Evolutionary conservation across 2,797 vertebrate species (phyloP), one percentile per base, ranked within the genome.

Genomic region (Cryptoprocta ferox): DNA sequence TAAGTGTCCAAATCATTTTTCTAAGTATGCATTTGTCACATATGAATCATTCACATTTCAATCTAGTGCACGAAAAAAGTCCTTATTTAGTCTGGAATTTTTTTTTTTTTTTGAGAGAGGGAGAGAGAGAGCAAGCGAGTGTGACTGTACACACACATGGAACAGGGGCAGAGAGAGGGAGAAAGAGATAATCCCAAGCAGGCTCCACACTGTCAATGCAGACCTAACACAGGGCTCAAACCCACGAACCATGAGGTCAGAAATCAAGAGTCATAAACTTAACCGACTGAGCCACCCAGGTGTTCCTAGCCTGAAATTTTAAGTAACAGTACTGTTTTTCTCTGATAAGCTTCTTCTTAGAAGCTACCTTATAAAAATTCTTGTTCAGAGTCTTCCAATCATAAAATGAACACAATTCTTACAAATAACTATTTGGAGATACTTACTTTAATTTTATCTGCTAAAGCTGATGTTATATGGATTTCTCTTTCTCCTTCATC

Each of bases 401-500:
- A 68, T 35, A 79, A 71, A 92, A 39, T 63, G 24, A 61, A 56
- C 59, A 93, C 75, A 89, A 65, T 86, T 89, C 24, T 91, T 83
- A 21, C 32, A 83, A 85, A 70, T 73, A 91, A 87, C 19, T 39
- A 95, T 86, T 85, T 32, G 92, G 82, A 96, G 95, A 96, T 86
- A 98, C 98, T 97, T 98, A 99, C 99, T 99, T 99, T 99, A 96
- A 99, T 99, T 91, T 98, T 99, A 94, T 99, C 98, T 93, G 99
- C 99, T 93, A 99, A 94, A 95, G 98, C 80, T 84, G 97, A 66
- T 90, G 98, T 99, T 97, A 99, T 97, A 16, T 98, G 79, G 13
- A 99, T 99, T 88, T 98, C 98, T 95, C 98, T 98, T 76, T 99
- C 99, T 2, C 99, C 99, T 97, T 99, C 99, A 93, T 99, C 99